Base-by-base conservation (phyloP, 2,888 invertebrate genomes). In the Catotricha subobsoleta region DNA sequence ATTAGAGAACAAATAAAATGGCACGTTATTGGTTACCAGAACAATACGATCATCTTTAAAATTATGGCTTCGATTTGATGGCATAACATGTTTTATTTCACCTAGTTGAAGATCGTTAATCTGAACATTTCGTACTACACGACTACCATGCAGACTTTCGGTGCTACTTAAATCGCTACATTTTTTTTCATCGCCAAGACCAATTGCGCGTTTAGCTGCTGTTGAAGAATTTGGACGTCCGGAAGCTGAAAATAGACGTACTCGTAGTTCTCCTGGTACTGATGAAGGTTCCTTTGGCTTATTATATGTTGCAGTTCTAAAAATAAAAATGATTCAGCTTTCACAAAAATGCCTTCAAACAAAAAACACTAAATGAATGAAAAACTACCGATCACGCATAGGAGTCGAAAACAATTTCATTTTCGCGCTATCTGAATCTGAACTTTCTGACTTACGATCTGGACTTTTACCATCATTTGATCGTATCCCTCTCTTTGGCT, bases 1-100 rank as follows among this genome's bases (percentile, higher is more conserved):
- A 42, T 83, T 75, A 29, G 91, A 91, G 59, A 82, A 91, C 45
- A 92, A 69, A 50, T 81, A 70, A 64, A 90, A 80, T 27, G 92
- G 91, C 43, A 78, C 75, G 52, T 78, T 77, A 6, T 74, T 67
- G 39, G 86, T 78, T 29, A 84, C 76, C 62, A 92, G 69, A 43
- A 86, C 78, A 47, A 91, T 68, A 52, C 91, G 71, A 55, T 86
- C 84, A 59, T 84, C 80, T 54, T 70, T 74, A 53, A 80, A 80
- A 49, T 71, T 72, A 46, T 76, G 75, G 46, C 72, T 71, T 60
- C 71, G 76, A 20, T 67, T 65, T 13, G 72, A 12, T 21, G 23
- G 68, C 46, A 69, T 67, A 44, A 77, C 57, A 46, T 76, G 52
- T 48, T 74, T 71, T 18, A 75, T 19, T 10, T 36, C 36, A 9